phyloP scores from a whole-genome alignment of 2,113 vertebrate genomes.

The Centropus bengalensis region DNA sequence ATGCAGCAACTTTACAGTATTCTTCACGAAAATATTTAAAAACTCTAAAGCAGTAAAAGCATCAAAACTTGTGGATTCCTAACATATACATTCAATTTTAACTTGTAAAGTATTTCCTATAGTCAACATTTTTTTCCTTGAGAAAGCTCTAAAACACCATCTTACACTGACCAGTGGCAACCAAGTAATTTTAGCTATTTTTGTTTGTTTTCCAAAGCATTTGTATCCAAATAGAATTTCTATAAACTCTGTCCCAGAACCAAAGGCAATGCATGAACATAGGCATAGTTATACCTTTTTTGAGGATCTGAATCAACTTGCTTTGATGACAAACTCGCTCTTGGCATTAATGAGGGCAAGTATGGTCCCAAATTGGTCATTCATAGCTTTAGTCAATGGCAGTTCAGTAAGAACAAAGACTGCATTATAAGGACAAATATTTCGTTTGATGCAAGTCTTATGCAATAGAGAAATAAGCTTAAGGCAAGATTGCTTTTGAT shows the following conservation, averaged over 20 bases:
- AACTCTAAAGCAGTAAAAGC: background rate
- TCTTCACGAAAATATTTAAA: background rate
- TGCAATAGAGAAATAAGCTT: slow-evolving; percentile 41
- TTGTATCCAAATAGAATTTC: background rate
- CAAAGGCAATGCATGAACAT: background rate
- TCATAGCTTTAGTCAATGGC: background rate
- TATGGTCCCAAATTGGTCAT: background rate
- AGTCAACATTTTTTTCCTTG: background rate
- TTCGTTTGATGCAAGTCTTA: slow-evolving; percentile 40
- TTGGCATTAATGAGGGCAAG: background rate
- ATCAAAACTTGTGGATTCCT: background rate
- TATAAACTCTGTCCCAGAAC: background rate
- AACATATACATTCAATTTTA: background rate
- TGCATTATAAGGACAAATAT: slow-evolving; percentile 22
- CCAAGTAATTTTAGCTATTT: background rate
- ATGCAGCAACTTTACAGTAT: background rate
- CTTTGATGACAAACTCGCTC: background rate
- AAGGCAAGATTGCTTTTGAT: slow-evolving; percentile 41
- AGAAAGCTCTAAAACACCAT: background rate
- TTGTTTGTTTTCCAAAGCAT: background rate
- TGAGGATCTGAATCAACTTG: background rate
- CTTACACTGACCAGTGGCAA: background rate
- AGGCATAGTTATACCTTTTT: background rate
- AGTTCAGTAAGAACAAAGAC: slow-evolving; percentile 5
- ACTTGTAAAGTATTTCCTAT: background rate